Base-by-base conservation (phyloP, 2,888 invertebrate species). In the Trachelus stipa region DNA sequence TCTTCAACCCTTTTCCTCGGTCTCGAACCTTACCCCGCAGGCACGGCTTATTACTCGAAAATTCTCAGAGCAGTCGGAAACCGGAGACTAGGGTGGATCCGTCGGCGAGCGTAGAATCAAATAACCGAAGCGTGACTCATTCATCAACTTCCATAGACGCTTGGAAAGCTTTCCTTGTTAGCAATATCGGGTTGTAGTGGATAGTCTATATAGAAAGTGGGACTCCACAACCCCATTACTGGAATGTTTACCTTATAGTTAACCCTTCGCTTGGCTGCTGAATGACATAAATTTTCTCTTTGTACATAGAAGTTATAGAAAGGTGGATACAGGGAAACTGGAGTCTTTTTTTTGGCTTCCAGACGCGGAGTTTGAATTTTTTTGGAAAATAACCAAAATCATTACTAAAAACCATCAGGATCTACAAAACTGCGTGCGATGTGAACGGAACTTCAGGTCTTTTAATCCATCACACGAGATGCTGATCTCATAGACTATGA, bases 71-170 rank as follows among this genome's bases (percentile, higher is more conserved):
- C 4, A 56, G 40, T 23, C 40, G 78, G 40, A 78, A 78, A 75
- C 56, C 56, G 76, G 73, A 79, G 77, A 69, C 73, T 56, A 73
- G 37, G 68, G 69, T 71, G 76, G 76, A 77, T 75, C 76, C 79
- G 56, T 76, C 73, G 34, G 34, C 75, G 35, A 34, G 73, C 33
- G 74, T 40, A 74, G 71, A 71, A 71, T 71, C 71, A 33, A 30
- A 71, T 71, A 71, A 71, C 71, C 71, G 71, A 71, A 71, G 33
- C 71, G 71, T 71, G 71, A 31, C 71, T 71, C 71, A 33, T 71
- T 71, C 71, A 71, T 71, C 71, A 71, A 71, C 31, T 71, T 33
- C 71, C 15, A 31, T 31, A 30, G 71, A 71, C 12, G 31, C 40
- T 56, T 23, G 0, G 40, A 56, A 56, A 56, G 40, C 40, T 56